Base-by-base conservation (phyloP, 2,797 vertebrate genomes). In the Tamandua tetradactyla region DNA sequence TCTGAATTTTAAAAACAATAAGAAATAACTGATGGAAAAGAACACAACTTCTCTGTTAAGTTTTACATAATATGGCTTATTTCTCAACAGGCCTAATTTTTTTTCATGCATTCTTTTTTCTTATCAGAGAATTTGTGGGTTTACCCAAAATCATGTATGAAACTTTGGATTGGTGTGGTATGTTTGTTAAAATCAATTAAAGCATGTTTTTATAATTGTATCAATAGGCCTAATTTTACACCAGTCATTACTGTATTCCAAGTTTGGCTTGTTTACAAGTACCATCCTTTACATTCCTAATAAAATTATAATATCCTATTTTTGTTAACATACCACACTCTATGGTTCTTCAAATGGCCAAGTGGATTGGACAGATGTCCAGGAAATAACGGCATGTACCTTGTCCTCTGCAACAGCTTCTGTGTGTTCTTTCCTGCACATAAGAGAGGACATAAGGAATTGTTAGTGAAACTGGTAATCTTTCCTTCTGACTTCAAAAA, bases 261-360 rank as follows among this genome's bases (percentile, higher is more conserved):
- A 2, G 11, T 25, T 23, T 61, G 7, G 3, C 42, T 30, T 35
- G 59, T 17, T 42, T 27, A 17, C 44, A 37, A 72, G 17, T 2
- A 27, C 22, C 14, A 1, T 2, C 2, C 47, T 42, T 11, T 0
- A 1, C 27, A 20, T 25, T 11, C n/a, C 47, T 42, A 23, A 8
- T 0, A 0, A 35, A 44, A 64, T 12, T 0, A 0, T 30, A 1
- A 62, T 30, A 42, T 40, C 47, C 32, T 23, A 0, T 75, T 0
- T 3, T 18, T 9, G 12, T 42, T 12, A 9, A 95, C 96, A 15
- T 96, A 95, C 96, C 95, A 4, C 64, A 2, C 57, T 84, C 71
- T 1, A 40, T 0, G 59, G 35, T 12, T 81, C 93, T 17, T 84
- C 68, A 25, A 17, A 14, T 0, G 37, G 82, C 72, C 37, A 5